Conservation (phyloP, 1,140 invertebrate species). For the Zeugodacus cucurbitae region DNA sequence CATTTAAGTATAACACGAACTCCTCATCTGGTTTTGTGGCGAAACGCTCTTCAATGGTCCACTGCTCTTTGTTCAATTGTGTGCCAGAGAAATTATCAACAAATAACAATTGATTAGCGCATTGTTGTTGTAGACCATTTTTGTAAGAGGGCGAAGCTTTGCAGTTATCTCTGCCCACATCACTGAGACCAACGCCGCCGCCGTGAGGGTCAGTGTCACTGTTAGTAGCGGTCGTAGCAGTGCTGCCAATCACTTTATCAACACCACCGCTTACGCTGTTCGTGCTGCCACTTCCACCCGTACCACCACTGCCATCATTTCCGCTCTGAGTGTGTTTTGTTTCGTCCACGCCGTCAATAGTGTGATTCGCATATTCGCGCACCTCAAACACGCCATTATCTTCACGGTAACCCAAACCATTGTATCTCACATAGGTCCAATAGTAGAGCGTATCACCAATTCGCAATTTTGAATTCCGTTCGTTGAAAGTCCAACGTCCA, state of each 20-base stretch:
- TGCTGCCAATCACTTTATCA: neutral
- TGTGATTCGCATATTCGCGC: constrained; percentile 55
- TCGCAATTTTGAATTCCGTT: constrained; percentile 71
- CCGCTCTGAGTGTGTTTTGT: neutral
- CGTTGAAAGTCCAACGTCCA: constrained; percentile 76
- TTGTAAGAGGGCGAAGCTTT: constrained; percentile 47
- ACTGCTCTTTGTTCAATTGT: constrained; percentile 55
- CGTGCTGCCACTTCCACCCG: neutral
- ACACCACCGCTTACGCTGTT: neutral
- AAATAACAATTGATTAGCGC: constrained; percentile 69
- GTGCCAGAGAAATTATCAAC: constrained; percentile 68
- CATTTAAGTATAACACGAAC: constrained; percentile 74
- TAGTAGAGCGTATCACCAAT: constrained; percentile 77
- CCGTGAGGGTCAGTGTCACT: neutral
- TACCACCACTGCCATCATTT: neutral
- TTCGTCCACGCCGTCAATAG: neutral
- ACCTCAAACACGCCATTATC: constrained; percentile 72
- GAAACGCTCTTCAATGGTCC: constrained; percentile 65
- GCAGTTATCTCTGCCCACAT: constrained; percentile 5
- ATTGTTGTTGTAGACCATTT: constrained; percentile 63
- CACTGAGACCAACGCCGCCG: neutral
- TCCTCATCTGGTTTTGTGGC: constrained; percentile 68
- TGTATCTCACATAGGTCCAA: constrained; percentile 78
- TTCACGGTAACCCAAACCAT: constrained; percentile 72
- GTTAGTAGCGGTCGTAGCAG: neutral